Base-by-base conservation (phyloP, 2,888 invertebrate species). In the Cetonia aurata region DNA sequence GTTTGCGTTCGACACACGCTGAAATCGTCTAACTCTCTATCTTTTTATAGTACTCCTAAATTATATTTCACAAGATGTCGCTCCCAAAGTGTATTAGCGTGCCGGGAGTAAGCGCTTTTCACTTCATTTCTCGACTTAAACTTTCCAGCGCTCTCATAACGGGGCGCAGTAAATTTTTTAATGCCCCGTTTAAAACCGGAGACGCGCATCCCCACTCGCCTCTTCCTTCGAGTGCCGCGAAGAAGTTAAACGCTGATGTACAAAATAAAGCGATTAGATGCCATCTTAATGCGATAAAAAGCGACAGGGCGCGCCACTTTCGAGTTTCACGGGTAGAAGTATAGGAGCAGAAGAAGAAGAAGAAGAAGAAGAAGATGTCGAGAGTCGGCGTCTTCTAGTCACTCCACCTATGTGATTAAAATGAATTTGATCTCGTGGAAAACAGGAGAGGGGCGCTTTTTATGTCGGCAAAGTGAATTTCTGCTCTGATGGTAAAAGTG, bases 391-490 rank as follows among this genome's bases (percentile, higher is more conserved):
- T 25, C 25, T 25, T 25, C 25, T 25, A 25, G 25, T 25, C 25
- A 3, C 25, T 25, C 25, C 25, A 25, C 25, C 25, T 79, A 81
- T 80, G 80, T 81, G 81, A 82, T 82, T 81, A 81, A 81, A 83
- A 82, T 79, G 80, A 82, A 82, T 82, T 83, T 82, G 81, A 83
- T 83, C 80, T 79, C 76, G 80, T 75, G 80, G 81, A 82, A 82
- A 81, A 82, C 79, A 25, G 25, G 25, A 25, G 33, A 13, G 9
- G 33, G 79, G 76, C 75, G 59, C 46, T 59, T 60, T 48, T 44
- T 25, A 44, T 74, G 25, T 25, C 4, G 25, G 73, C 70, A 78
- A 80, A 80, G 80, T 79, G 78, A 81, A 79, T 81, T 81, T 80
- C 76, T 41, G 42, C 76, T 12, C 76, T 78, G n/a, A n/a, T n/a